These are phyloP conservation scores for Oostethus manadensis DNA, from an alignment of 2,113 vertebrate genomes.

Conservation along the genomic window DNA sequence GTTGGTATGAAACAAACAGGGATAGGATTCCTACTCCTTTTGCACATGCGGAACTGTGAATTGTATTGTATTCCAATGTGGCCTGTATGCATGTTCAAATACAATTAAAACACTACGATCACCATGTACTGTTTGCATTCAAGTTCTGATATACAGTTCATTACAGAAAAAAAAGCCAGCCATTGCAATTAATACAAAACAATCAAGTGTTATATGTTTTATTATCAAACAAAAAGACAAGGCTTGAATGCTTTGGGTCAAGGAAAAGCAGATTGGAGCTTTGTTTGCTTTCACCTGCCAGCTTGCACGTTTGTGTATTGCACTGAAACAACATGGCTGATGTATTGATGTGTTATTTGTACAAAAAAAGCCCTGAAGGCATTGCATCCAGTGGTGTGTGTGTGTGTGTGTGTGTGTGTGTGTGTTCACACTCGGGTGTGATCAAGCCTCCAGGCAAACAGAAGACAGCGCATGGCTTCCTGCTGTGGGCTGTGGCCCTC, in stretches of 20 bases:
- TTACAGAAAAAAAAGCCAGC: neutral
- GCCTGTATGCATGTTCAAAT: too few relatives aligned
- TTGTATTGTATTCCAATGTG: too few relatives aligned
- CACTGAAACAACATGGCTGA: constrained; percentile 43
- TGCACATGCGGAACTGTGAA: too few relatives aligned
- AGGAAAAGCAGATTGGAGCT: constrained; percentile 1
- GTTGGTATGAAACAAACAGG: too few relatives aligned
- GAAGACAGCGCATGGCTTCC: constrained; percentile 54
- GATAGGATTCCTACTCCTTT: too few relatives aligned
- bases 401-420: constrained; percentile 27
- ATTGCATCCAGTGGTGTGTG: constrained; percentile 21
- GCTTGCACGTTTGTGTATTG: constrained; percentile 40
- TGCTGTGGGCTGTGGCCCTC: constrained; percentile 68
- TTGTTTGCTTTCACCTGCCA: constrained; percentile 24
- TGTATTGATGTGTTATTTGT: constrained; percentile 67
- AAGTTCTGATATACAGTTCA: neutral
- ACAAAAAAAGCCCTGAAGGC: constrained; percentile 50
- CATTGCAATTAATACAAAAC: neutral
- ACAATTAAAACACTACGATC: too few relatives aligned
- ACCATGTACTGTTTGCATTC: too few relatives aligned
- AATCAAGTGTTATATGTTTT: neutral
- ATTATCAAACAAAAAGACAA: neutral
- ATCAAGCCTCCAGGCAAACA: constrained; percentile 49
- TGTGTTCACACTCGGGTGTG: constrained; percentile 19
- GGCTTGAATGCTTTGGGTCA: constrained; percentile 3